Conservation (phyloP, 1,140 invertebrate species). For the Ips typographus region DNA sequence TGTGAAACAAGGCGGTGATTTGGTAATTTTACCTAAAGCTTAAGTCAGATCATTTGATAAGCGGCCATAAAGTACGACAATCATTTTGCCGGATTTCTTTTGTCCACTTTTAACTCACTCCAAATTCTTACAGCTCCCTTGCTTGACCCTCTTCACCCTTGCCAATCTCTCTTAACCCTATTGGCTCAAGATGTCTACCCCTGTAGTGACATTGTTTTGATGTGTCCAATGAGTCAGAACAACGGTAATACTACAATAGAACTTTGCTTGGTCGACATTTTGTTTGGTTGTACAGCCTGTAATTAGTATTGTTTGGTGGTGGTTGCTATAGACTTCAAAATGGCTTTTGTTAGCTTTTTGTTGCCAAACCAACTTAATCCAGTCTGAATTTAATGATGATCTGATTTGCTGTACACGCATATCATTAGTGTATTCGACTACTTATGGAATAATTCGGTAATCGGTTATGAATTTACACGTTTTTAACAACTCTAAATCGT, state of each 20-base stretch:
- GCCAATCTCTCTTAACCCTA: neutral
- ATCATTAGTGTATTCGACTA: too few species aligned
- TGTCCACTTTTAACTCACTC: too few species aligned
- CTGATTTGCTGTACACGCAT: too few species aligned
- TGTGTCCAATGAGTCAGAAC: constrained; percentile 13
- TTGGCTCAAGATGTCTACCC: constrained; percentile 15
- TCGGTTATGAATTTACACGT: too few species aligned
- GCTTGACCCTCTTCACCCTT: constrained; percentile 6
- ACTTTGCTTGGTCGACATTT: constrained; percentile 5
- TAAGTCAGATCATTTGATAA: constrained; percentile 1
- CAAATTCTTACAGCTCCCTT: neutral
- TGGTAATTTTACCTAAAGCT: neutral
- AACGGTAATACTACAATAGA: neutral
- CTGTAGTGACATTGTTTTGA: constrained; percentile 14
- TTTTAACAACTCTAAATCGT: too few species aligned
- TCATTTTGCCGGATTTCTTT: too few species aligned
- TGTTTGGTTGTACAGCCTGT: neutral
- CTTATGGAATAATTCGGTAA: too few species aligned
- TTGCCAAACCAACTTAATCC: too few species aligned
- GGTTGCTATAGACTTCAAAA: too few species aligned
- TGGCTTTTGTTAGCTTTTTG: too few species aligned
- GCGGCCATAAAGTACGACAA: neutral
- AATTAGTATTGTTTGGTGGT: too few species aligned
- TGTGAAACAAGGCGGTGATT: constrained; percentile 2
- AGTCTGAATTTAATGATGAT: too few species aligned